Evolutionary conservation across 2,113 vertebrate species (phyloP), one percentile per base, ranked within the genome.

Genomic region (Engraulis encrasicolus): DNA sequence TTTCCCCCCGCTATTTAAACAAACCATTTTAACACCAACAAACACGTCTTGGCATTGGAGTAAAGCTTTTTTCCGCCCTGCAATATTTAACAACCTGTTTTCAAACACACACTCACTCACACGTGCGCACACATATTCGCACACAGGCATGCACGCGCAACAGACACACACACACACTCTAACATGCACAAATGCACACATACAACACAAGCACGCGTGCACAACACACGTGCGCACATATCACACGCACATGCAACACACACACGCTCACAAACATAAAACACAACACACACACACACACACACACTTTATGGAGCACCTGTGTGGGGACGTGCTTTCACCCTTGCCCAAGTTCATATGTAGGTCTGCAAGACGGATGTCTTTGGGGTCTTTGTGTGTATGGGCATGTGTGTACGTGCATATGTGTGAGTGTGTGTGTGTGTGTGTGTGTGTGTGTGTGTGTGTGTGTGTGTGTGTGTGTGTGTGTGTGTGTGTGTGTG

Each of bases 381-480:
- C 40, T 45, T 45, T 45, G 40, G 40, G 3, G 40, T 45, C 74
- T 82, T 79, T 34, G 18, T 27, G 34, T 20, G 17, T 14, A 0
- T 52, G 20, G 52, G 45, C 61, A 40, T 78, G 66, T 82, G 66
- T 79, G 40, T 81, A 81, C 86, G 74, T 81, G 61, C n/a, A n/a
- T n/a, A n/a, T 45, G 40, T 45, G 78, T 82, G 79, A 27, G 18
- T 27, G 34, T 20, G 17, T 14, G 0, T 52, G 20, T 74, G 45
- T 78, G 50, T 78, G 66, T 82, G 66, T 79, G 40, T 81, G 83
- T 87, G 74, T 81, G 61, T 86, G 82, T 83, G 74, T 66, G 52
- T 50, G 61, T 84, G 84, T 85, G 54, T 85, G 84, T 74, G 1
- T 7, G 12, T 0, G 27, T 66, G n/a, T n/a, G n/a, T n/a, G n/a